These are phyloP conservation scores for Charadrius vociferus DNA, from an alignment of 2,113 vertebrate genomes.

Conservation along the genomic window DNA sequence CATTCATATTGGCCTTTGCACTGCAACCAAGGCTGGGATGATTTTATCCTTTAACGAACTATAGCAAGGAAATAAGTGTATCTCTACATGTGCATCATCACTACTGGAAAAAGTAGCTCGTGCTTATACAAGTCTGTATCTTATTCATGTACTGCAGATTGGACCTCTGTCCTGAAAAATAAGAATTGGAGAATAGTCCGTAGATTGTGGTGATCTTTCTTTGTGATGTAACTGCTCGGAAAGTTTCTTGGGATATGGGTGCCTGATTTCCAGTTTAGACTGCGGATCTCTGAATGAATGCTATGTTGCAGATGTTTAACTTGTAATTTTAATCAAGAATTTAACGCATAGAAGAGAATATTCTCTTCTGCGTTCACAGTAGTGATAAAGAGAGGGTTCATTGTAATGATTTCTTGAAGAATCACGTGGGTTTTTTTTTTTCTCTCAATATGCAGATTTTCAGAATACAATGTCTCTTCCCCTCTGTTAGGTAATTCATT, in stretches of 20 bases:
- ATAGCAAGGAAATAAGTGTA: neutral
- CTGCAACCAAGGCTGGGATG: neutral
- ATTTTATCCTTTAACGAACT: neutral
- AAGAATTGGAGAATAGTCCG: neutral
- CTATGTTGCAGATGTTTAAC: neutral
- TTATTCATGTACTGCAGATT: neutral
- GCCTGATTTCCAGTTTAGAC: neutral
- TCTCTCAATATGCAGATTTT: neutral
- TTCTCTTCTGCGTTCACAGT: neutral
- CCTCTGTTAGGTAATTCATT: neutral
- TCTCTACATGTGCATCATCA: neutral
- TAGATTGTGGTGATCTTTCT: neutral
- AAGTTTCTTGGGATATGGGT: neutral
- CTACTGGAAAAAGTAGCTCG: neutral
- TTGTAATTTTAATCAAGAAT: neutral
- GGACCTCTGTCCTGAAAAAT: neutral
- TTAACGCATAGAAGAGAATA: neutral
- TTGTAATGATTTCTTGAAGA: neutral
- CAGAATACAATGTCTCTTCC: neutral
- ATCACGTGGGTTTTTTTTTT: neutral
- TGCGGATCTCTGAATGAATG: neutral
- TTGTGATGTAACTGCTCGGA: neutral
- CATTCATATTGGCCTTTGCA: neutral
- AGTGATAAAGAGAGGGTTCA: neutral
- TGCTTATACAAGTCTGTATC: neutral